These are phyloP conservation scores for Nysson spinosus DNA, from an alignment of 2,888 invertebrate genomes.

Conservation along the genomic window DNA sequence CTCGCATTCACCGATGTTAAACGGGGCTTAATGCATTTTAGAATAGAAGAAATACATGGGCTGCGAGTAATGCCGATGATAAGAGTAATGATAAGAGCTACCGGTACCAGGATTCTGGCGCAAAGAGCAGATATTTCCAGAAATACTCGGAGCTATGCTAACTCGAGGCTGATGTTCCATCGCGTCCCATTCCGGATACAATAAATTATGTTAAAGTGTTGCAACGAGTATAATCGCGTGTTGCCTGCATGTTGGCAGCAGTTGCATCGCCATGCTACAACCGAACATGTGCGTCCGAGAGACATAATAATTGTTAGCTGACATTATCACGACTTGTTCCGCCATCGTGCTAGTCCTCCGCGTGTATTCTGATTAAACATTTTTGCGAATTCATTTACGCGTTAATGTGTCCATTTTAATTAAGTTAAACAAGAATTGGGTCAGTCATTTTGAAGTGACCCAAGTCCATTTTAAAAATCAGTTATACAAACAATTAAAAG, in stretches of 20 bases:
- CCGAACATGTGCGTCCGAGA: conserved; percentile 26
- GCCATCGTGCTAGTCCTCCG: neutral
- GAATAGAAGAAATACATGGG: no score
- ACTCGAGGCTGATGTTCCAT: conserved; percentile 1
- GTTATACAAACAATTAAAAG: no score
- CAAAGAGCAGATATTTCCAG: neutral
- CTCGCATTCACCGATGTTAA: no score
- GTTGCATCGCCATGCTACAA: conserved; percentile 14
- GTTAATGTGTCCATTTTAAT: neutral
- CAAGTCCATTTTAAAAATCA: no score
- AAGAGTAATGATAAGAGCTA: neutral
- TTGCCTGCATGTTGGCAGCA: conserved; percentile 26
- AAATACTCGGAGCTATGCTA: conserved; percentile 6
- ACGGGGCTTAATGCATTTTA: no score
- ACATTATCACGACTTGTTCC: conserved; percentile 20
- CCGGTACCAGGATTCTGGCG: neutral
- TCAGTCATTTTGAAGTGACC: no score
- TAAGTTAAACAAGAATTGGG: neutral
- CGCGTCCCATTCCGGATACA: conserved; percentile 24
- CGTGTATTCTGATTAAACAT: neutral
- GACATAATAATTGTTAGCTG: conserved; percentile 32
- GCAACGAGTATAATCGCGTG: conserved; percentile 37
- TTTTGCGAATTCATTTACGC: neutral
- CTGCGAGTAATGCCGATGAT: no score
- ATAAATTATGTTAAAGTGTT: conserved; percentile 38